Base-by-base conservation (phyloP, 2,113 vertebrate species). In the Chionomys nivalis region DNA sequence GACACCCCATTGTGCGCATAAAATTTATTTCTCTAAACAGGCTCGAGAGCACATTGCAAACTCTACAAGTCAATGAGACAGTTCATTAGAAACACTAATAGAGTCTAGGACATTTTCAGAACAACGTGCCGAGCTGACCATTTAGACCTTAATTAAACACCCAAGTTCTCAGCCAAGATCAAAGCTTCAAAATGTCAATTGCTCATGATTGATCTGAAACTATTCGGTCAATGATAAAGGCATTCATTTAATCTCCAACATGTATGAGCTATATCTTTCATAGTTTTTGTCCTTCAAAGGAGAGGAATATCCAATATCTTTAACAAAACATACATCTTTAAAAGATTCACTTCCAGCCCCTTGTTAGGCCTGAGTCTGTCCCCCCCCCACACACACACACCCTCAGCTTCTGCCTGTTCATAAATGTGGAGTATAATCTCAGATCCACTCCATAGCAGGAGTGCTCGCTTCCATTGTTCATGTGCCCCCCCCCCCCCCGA, bases 131-230 rank as follows among this genome's bases (percentile, higher is more conserved):
- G 6, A 92, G 10, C 76, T 78, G 55, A 61, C 19, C 33, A 70
- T 23, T 19, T 47, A 33, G 39, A 19, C 36, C 10, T 58, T 91
- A 33, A 85, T 79, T 66, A 91, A 81, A 82, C 7, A 85, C 70
- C 63, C 42, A 39, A 8, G 52, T 85, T 63, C 68, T 87, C 11
- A 39, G 86, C 73, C 39, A 72, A 72, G 73, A 95, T 47, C 21
- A 95, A 96, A 79, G 78, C 83, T 49, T 78, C n/a, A 11, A 78
- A 24, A 86, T 89, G 91, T 76, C 91, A 66, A 42, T 97, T 92
- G 68, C 28, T 95, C 44, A 2, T 31, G 76, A 95, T 61, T 87
- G 92, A 96, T 87, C 63, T 66, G 86, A 94, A 88, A 75, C 44
- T 33, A 55, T 58, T 89, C 44, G 66, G 76, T 97, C 89, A 70